These are phyloP conservation scores for Lepisosteus oculatus DNA, from an alignment of 2,113 vertebrate species.

Conservation along the genomic window DNA sequence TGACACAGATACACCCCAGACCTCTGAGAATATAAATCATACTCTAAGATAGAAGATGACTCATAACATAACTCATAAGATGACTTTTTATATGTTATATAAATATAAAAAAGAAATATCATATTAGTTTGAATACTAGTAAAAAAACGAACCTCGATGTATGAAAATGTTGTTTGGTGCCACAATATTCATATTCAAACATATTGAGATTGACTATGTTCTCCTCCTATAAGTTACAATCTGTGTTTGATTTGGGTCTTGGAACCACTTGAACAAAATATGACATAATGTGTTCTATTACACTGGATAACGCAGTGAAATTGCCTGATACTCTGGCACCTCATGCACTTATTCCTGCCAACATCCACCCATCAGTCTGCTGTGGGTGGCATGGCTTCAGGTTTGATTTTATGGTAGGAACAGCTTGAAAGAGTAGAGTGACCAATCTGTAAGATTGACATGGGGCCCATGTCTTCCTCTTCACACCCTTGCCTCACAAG, in stretches of 20 bases:
- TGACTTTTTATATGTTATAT: neutral
- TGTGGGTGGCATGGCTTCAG: neutral
- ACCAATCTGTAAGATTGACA: neutral
- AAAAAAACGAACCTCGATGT: too few species aligned
- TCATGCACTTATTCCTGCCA: too few species aligned
- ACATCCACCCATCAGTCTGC: neutral
- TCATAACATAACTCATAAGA: conserved; percentile 23
- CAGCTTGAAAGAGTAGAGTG: neutral
- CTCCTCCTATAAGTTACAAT: too few species aligned
- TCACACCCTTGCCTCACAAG: too few species aligned
- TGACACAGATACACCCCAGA: too few species aligned
- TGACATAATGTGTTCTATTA: neutral
- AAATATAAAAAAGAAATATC: neutral
- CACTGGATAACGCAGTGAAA: too few species aligned
- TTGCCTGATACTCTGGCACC: neutral
- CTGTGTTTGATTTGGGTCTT: too few species aligned
- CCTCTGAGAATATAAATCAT: neutral
- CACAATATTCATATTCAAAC: too few species aligned
- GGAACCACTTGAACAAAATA: neutral
- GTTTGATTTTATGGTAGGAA: neutral
- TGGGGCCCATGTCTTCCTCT: neutral
- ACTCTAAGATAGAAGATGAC: conserved; percentile 20
- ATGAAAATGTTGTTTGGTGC: too few species aligned
- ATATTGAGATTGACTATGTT: too few species aligned
- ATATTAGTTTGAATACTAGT: too few species aligned